Evolutionary conservation across 2,797 vertebrate genomes (phyloP).

Genomic region (Apodemus agrarius): DNA sequence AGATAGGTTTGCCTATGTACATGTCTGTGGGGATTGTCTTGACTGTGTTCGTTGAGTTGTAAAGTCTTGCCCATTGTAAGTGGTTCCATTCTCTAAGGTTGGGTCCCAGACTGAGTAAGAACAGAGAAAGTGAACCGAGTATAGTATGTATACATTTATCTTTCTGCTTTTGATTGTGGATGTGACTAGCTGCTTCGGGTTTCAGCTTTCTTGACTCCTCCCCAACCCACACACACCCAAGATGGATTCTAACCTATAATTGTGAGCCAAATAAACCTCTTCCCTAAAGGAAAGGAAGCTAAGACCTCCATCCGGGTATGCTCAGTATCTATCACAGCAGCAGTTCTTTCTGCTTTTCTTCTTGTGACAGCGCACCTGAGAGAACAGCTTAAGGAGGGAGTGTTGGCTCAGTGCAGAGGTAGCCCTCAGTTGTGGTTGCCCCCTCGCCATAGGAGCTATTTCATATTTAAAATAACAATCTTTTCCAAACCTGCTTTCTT

Average conservation of each 20-base stretch:
- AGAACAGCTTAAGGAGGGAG: background rate
- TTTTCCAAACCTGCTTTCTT: background rate
- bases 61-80: background rate
- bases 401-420: background rate
- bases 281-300: background rate
- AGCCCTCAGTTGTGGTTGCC: background rate
- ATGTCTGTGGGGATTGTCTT: background rate
- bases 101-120: background rate
- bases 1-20: background rate
- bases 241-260: background rate
- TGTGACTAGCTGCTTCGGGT: background rate
- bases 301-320: background rate
- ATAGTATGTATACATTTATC: background rate
- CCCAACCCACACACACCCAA: no score
- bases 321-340: background rate
- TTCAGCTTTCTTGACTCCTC: background rate
- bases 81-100: background rate
- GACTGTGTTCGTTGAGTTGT: background rate
- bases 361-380: background rate
- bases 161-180: background rate
- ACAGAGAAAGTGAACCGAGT: background rate
- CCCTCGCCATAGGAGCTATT: background rate
- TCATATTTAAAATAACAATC: background rate
- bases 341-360: background rate
- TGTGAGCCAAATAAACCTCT: background rate